Evolutionary conservation across 1,140 invertebrate genomes (phyloP), one percentile per base, ranked within the genome.

Genomic region (Listronotus bonariensis): DNA sequence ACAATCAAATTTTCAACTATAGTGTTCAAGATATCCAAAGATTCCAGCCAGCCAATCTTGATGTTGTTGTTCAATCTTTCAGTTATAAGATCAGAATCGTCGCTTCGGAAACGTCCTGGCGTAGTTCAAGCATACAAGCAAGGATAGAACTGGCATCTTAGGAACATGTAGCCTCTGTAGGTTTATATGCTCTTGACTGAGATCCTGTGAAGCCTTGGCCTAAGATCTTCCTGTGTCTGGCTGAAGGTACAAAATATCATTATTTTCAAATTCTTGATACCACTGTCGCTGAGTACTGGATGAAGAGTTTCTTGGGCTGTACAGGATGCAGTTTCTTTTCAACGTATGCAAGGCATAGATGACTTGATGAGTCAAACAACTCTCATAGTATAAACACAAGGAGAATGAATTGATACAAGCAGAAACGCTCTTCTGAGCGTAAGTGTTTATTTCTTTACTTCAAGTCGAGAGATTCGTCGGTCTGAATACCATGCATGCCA

Each of bases 351-450:
- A 78, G n/a, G 90, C 89, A 74, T 95, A 93, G 0, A 93, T 79
- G 7, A 89, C 88, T 69, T 89, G 83, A 36, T 86, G 88, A 89
- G 76, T 95, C 93, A 70, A 92, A 93, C 14, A 91, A 86, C 66
- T 90, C 89, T 90, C 89, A 65, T 87, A 86, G 71, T 95, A 95
- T 0, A 95, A 81, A 15, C 94, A 82, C 75, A 95, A 75, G 95
- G 92, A 20, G 91, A 90, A 76, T 95, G 92, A 43, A 93, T 85
- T 18, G 87, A 74, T 92, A 90, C 6, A 92, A 82, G n/a, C n/a
- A 10, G 80, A 82, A 14, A 83, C 77, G 45, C 74, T 73, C 60
- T 79, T 69, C 69, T 80, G 62, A 59, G 57, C 57, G 2, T 79
- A 46, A 71, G 74, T 68, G 74, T 74, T 36, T 70, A 67, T 74